phyloP scores from a whole-genome alignment of 2,888 invertebrate species.

The Chaitophorus viminalis region DNA sequence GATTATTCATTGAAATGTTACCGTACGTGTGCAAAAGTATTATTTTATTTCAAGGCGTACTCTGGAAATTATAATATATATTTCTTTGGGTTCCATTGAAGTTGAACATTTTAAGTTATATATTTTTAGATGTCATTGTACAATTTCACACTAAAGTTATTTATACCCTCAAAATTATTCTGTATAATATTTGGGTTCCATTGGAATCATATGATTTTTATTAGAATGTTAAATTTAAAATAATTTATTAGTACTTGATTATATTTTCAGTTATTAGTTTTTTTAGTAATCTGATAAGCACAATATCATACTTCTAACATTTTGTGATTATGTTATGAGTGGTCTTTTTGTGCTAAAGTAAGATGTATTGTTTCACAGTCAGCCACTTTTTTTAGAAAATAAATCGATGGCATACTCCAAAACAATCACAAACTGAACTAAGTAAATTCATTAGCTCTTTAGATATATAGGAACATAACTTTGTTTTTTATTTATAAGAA shows the following conservation, averaged over 20 bases:
- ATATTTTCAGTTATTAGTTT: too few species aligned
- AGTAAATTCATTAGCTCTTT: background rate
- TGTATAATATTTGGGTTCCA: conserved; percentile 32
- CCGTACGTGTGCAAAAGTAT: conserved; percentile 55
- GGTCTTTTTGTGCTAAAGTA: conserved; percentile 22
- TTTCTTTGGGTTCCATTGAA: conserved; percentile 41
- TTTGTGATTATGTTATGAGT: background rate
- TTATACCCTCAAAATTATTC: conserved; percentile 43
- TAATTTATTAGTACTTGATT: background rate
- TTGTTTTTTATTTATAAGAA: too few species aligned
- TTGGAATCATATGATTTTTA: conserved; percentile 2
- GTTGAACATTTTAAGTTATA: conserved; percentile 11
- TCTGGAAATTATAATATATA: conserved; percentile 19
- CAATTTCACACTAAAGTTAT: too few species aligned
- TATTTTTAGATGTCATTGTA: conserved; percentile 6
- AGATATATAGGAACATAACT: too few species aligned
- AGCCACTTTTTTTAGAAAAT: conserved; percentile 7
- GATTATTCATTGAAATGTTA: conserved; percentile 29
- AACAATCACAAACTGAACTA: background rate
- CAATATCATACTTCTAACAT: background rate
- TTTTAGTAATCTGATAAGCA: background rate
- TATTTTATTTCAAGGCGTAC: conserved; percentile 59
- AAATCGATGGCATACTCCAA: conserved; percentile 33
- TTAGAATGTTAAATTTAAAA: too few species aligned
- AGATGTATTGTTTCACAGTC: conserved; percentile 21